Base-by-base conservation (phyloP, 37 sponge, comb jelly and placozoan genomes). In the Spongilla lacustris region DNA sequence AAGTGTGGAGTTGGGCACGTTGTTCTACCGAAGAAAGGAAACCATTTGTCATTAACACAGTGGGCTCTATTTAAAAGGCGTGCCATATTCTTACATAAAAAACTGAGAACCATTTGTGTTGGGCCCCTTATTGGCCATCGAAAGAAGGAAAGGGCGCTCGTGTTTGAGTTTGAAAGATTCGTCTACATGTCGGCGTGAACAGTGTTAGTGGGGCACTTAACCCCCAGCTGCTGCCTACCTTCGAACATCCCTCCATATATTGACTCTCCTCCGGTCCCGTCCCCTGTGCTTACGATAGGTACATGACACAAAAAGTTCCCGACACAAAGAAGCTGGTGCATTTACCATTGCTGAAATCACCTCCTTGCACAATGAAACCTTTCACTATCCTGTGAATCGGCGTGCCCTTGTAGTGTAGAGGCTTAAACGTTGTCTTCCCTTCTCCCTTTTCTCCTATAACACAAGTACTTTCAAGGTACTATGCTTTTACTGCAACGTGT, bases 41-140 rank as follows among this genome's bases (percentile, higher is more conserved):
- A 70, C 71, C n/a, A n/a, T n/a, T n/a, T n/a, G n/a, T n/a, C n/a
- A n/a, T n/a, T n/a, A 70, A 11, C 4, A 29, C 9, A 70, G 71
- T 70, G 71, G 26, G 26, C 36, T 75, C 34, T 78, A 78, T 50
- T n/a, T 31, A 33, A 28, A 74, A 4, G 17, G 38, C 21, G 2
- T 25, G 33, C 34, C 66, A n/a, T n/a, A 46, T 67, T 17, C 91
- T 88, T 27, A 97, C 98, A 98, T 95, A 85, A 98, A 98, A 88
- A 98, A 98, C 79, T 98, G 99, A 36, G 96, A 97, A 8, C 97
- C 97, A 69, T 98, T 98, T 22, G 99, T 98, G 83, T 98, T 93
- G 21, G 93, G 95, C n/a, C 99, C 99, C 29, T 93, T 92, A 91
- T 98, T 98, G 13, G 99, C 99, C 99, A 98, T 98, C 22, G 99